A percentile compares a stretch with the other conserved stretches of the same genome.
Evolutionary conservation across 2,888 invertebrate species (phyloP).

Genomic region (Drosophila mettleri): DNA sequence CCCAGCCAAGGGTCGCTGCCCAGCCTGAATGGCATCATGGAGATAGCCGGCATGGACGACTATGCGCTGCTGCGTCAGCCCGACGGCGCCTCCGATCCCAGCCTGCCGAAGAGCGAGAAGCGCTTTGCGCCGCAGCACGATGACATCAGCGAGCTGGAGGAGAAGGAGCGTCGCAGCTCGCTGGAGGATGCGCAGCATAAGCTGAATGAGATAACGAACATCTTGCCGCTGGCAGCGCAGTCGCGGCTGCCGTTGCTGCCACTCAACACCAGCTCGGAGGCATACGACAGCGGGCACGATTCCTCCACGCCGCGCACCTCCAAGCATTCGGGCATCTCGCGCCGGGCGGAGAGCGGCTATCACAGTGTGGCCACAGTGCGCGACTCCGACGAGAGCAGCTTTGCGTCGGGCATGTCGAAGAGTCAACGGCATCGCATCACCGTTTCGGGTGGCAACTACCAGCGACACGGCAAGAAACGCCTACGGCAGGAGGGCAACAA

Average conservation of each 20-base stretch:
- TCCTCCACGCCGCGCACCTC: slow-evolving; percentile 93
- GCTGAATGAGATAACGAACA: slow-evolving; percentile 70
- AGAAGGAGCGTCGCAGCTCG: slow-evolving; percentile 79
- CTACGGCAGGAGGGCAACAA: slow-evolving; percentile 89
- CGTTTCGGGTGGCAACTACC: slow-evolving; percentile 61
- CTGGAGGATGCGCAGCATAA: slow-evolving; percentile 77
- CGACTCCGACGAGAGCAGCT: slow-evolving; percentile 94
- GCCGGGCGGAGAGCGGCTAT: slow-evolving; percentile 95
- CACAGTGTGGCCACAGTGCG: slow-evolving; percentile 91
- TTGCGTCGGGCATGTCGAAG: slow-evolving; percentile 88
- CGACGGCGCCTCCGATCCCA: slow-evolving; percentile 97
- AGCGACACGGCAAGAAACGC: slow-evolving; percentile 82
- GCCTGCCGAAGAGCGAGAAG: slow-evolving; percentile 86
- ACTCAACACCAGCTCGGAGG: slow-evolving; percentile 86
- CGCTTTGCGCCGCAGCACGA: slow-evolving; percentile 77
- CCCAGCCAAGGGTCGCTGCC: slow-evolving; percentile 85
- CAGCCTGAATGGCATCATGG: slow-evolving; percentile 89
- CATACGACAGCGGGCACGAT: slow-evolving; percentile 94
- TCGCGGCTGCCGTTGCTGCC: slow-evolving; percentile 84
- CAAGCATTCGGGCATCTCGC: slow-evolving; percentile 92
- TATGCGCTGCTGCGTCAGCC: slow-evolving; percentile 93
- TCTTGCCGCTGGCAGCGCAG: slow-evolving; percentile 82
- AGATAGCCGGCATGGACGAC: slow-evolving; percentile 86
- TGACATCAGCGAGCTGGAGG: slow-evolving; percentile 83
- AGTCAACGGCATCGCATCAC: slow-evolving; percentile 83